Percentiles rank a stretch among this genome's conserved stretches.
phyloP scores from a whole-genome alignment of 2,797 vertebrate species.

The Cyclura pinguis region DNA sequence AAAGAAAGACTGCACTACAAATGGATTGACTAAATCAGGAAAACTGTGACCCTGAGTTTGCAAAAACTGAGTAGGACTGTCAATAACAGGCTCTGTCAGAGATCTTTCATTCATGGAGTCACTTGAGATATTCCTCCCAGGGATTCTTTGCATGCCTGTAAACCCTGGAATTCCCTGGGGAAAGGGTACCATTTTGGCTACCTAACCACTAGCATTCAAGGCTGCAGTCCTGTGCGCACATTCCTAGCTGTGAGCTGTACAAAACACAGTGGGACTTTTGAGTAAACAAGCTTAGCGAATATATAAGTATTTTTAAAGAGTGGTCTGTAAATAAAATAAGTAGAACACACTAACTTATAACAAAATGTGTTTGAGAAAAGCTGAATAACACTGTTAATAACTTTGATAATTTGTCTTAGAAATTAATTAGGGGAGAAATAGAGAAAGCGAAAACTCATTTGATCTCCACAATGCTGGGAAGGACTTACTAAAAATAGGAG shows the following conservation, averaged over 20 bases:
- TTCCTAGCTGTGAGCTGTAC: background rate
- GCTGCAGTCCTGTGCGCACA: background rate
- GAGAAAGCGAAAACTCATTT: background rate
- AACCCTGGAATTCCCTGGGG: background rate
- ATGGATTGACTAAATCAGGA: too few relatives aligned
- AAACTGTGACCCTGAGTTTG: too few relatives aligned
- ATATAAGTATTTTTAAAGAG: background rate
- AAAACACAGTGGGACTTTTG: background rate
- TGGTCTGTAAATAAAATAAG: background rate
- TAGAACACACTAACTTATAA: background rate
- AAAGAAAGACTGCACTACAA: too few relatives aligned
- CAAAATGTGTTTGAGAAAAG: background rate
- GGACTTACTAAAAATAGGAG: slow-evolving; percentile 33
- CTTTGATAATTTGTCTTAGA: too few relatives aligned
- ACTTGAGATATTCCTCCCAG: too few relatives aligned
- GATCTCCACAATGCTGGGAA: slow-evolving; percentile 30
- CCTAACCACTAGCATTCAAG: background rate
- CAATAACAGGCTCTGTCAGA: too few relatives aligned
- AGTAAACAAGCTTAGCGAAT: background rate
- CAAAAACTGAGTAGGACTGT: too few relatives aligned
- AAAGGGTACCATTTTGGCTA: background rate
- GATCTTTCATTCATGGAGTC: too few relatives aligned
- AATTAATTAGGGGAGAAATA: background rate
- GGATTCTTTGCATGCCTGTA: background rate
- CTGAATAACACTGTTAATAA: too few relatives aligned